Evolutionary conservation across 2,797 vertebrate species (phyloP), one percentile per base, ranked within the genome.

Genomic region (Gouania willdenowi): DNA sequence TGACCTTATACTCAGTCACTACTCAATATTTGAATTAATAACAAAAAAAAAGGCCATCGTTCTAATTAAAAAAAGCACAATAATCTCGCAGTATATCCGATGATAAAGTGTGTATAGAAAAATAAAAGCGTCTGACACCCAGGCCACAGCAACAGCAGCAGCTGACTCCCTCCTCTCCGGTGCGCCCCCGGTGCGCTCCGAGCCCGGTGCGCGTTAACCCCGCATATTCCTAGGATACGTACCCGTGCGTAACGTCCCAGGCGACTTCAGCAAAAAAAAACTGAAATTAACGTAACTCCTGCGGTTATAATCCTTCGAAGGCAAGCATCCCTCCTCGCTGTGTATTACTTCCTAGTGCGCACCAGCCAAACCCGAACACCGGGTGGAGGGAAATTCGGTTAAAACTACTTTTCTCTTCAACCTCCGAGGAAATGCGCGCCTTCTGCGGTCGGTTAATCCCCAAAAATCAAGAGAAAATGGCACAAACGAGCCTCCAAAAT

Each of bases 391-490:
- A 69, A 54, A 51, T 4, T 21, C 44, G 66, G 70, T 79, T 71
- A 66, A 65, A 73, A 77, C 66, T 75, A 83, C 80, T 81, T 79
- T 80, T 62, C 62, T 79, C 72, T 71, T 71, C 62, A 55, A 81
- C 62, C 68, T 84, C 82, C 77, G 63, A 59, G 50, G 67, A 74
- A 71, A 71, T 53, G 60, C 34, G 61, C 55, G 51, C 51, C 49
- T 60, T 77, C 37, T 41, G 59, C 22, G 50, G 48, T 49, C 26
- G 59, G 40, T 71, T 76, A 85, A 85, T 87, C 79, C 81, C 15
- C 27, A 24, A n/a, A 52, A 11, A 24, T 19, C 32, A 32, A 58
- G 45, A 21, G 32, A 34, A 26, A 18, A 5, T 27, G n/a, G 24
- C 16, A 38, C 15, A 50, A 34, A 65, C 41, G 48, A 39, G 49